A percentile compares a stretch with the other conserved stretches of the same genome.
phyloP scores from a whole-genome alignment of 2,113 vertebrate genomes.

The Salminus brasiliensis region DNA sequence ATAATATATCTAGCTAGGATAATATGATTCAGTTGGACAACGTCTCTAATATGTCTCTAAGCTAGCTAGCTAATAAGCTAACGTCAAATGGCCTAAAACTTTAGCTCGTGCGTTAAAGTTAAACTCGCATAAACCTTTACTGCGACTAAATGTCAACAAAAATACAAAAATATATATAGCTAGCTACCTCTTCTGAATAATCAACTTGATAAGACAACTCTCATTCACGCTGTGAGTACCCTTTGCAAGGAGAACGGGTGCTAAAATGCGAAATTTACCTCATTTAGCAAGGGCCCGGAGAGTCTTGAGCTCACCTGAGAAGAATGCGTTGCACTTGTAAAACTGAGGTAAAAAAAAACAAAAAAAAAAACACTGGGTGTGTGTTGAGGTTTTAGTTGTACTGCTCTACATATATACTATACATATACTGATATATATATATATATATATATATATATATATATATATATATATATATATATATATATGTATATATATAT shows the following conservation, averaged over 20 bases:
- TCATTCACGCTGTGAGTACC: background rate
- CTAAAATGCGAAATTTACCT: background rate
- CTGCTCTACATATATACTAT: no score
- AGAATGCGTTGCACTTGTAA: background rate
- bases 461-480: no score
- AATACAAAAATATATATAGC: background rate
- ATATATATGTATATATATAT: no score
- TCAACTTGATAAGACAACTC: background rate
- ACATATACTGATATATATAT: no score
- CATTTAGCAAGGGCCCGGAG: background rate
- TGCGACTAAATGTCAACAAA: background rate
- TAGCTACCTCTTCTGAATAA: no score
- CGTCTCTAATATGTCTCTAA: no score
- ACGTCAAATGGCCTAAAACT: background rate
- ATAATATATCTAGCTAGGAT: no score
- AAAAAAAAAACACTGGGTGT: background rate
- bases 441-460: no score
- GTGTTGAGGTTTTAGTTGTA: background rate
- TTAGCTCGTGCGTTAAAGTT: background rate
- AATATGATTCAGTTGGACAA: no score
- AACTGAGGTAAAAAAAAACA: no score
- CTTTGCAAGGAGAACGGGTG: no score
- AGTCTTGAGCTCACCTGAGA: background rate
- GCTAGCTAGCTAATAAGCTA: no score
- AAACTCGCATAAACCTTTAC: background rate